phyloP scores from a whole-genome alignment of 1,140 invertebrate genomes.

The Asobara japonica region DNA sequence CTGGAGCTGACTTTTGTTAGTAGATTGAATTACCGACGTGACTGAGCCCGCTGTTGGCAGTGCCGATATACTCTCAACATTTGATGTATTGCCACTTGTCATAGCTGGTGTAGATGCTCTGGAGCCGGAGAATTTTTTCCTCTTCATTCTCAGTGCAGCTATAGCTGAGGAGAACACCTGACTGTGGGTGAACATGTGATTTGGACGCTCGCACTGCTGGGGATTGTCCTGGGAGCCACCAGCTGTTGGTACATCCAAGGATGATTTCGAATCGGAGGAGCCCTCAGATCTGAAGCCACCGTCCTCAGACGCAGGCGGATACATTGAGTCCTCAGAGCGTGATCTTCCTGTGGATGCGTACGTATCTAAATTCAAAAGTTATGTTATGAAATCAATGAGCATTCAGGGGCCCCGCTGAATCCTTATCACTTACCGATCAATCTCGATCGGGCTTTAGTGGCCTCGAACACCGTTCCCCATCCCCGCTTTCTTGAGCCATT shows the following conservation, averaged over 20 bases:
- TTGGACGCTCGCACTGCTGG: slow-evolving; percentile 1
- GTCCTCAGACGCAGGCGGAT: slow-evolving; percentile 65
- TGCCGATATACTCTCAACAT: slow-evolving; percentile 46
- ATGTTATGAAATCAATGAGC: background rate
- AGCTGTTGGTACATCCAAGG: slow-evolving; percentile 48
- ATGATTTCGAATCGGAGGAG: slow-evolving; percentile 61
- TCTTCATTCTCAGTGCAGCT: slow-evolving; percentile 77
- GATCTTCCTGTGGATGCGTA: slow-evolving; percentile 49
- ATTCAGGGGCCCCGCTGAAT: background rate
- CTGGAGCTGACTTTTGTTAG: slow-evolving; percentile 63
- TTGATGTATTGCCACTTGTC: slow-evolving; percentile 58
- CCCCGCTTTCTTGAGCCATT: slow-evolving; percentile 61
- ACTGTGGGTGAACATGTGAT: slow-evolving; percentile 47
- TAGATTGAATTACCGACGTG: slow-evolving; percentile 13
- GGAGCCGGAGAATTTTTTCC: slow-evolving; percentile 82
- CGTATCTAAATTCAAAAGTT: background rate
- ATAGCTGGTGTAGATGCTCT: slow-evolving; percentile 73
- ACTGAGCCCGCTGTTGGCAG: slow-evolving; percentile 39
- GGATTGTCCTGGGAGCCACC: slow-evolving; percentile 26
- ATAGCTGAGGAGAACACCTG: slow-evolving; percentile 64
- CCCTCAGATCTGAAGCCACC: slow-evolving; percentile 59
- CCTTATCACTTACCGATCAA: slow-evolving; percentile 75
- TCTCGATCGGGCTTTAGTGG: slow-evolving; percentile 80
- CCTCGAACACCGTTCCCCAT: slow-evolving; percentile 83
- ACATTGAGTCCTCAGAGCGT: slow-evolving; percentile 84